phyloP scores from a whole-genome alignment of 2,113 vertebrate genomes.

The Petroica traversi region DNA sequence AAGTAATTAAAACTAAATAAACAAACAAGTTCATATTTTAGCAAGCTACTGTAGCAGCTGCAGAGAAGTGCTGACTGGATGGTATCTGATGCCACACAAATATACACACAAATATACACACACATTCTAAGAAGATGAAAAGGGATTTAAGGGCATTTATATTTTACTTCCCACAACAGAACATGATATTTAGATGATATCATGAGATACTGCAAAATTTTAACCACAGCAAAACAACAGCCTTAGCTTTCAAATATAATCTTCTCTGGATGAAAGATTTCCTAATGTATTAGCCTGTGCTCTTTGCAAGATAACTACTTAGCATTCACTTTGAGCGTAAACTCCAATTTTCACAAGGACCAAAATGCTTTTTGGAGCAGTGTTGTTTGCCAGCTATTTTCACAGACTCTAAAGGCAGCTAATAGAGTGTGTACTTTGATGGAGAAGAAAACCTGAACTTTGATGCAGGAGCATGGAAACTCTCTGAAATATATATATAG shows the following conservation, averaged over 20 bases:
- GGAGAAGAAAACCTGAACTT: not conserved
- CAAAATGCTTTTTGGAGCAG: not conserved
- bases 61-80: not conserved
- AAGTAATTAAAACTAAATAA: constrained; percentile 33
- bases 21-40: constrained; percentile 13
- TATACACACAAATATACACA: not conserved
- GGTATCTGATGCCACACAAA: not conserved
- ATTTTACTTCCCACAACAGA: not conserved
- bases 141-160: not conserved
- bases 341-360: not conserved
- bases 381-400: not conserved
- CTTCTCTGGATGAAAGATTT: not conserved
- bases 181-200: not conserved
- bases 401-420: not conserved
- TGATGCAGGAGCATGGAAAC: not conserved
- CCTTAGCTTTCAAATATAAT: not conserved
- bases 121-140: not conserved
- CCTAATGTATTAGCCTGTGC: not conserved
- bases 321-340: not conserved
- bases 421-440: not conserved
- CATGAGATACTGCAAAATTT: not conserved
- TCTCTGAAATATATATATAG: not conserved
- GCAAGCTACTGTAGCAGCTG: not conserved
- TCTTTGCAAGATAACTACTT: not conserved
- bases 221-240: not conserved